A percentile compares a stretch with the other conserved stretches of the same genome.
Evolutionary conservation across 2,797 vertebrate genomes (phyloP).

Genomic region (Pampus argenteus): DNA sequence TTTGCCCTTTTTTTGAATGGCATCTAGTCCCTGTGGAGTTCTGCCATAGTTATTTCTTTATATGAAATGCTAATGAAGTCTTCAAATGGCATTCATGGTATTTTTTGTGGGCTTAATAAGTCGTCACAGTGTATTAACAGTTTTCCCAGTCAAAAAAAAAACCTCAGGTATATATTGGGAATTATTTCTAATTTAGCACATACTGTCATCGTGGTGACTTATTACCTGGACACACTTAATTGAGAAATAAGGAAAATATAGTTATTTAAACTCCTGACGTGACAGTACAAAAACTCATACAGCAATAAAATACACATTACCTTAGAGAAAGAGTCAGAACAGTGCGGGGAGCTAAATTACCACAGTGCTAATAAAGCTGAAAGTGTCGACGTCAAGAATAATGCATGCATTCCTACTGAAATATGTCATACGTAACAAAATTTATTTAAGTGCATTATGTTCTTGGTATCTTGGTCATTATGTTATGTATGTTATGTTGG

Average conservation of each 20-base stretch:
- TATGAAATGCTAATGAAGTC: constrained; percentile 45
- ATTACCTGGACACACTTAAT: constrained; percentile 39
- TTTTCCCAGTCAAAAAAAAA: not conserved
- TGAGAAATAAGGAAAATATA: constrained; percentile 26
- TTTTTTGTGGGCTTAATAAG: constrained; percentile 8
- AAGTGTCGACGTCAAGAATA: not conserved
- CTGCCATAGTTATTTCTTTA: constrained; percentile 42
- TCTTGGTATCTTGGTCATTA: not conserved
- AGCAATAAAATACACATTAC: constrained; percentile 3
- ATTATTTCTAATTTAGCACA: constrained; percentile 27
- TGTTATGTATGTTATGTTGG: not conserved
- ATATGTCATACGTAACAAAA: not conserved
- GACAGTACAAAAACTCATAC: constrained; percentile 14
- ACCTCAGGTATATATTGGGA: not conserved
- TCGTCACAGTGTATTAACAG: constrained; percentile 5
- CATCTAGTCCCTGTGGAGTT: constrained; percentile 47
- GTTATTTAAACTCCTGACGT: constrained; percentile 11
- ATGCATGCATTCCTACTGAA: not conserved
- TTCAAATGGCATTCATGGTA: constrained; percentile 34
- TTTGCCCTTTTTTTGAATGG: constrained; percentile 61
- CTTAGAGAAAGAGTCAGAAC: constrained; percentile 1
- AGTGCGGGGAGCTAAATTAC: constrained; percentile 1
- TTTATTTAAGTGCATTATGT: not conserved
- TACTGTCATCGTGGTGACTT: constrained; percentile 10
- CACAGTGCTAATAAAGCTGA: constrained; percentile 18